A percentile compares a stretch with the other conserved stretches of the same genome.
Evolutionary conservation across 2,888 invertebrate species (phyloP).

Genomic region (Pachliopta kotzebuea): DNA sequence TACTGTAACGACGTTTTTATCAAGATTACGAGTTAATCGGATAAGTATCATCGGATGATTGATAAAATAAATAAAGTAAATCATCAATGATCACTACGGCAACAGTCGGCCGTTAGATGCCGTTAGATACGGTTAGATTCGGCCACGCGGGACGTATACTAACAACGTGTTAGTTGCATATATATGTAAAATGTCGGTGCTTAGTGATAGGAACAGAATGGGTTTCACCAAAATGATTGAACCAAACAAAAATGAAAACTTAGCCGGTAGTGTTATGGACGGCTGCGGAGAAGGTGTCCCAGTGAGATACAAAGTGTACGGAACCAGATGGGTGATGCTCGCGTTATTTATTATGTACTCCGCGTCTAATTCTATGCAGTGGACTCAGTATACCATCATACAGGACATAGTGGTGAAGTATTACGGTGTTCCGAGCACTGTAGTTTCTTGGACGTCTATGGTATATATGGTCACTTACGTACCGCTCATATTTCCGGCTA

Average conservation of each 20-base stretch:
- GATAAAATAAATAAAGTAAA: constrained; percentile 6
- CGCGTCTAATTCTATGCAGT: constrained; percentile 95
- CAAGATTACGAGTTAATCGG: constrained; percentile 8
- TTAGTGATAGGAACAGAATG: not conserved
- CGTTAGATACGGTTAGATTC: not conserved
- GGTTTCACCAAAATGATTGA: constrained; percentile 29
- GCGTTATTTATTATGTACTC: constrained; percentile 92
- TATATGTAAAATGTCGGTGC: constrained; percentile 1
- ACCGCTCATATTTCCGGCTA: constrained; percentile 98
- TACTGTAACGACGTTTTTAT: constrained; percentile 12
- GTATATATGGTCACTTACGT: constrained; percentile 98
- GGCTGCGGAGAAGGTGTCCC: constrained; percentile 23
- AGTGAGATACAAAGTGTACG: constrained; percentile 80
- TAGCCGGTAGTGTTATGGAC: constrained; percentile 55
- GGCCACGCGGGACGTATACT: not conserved
- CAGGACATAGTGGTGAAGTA: constrained; percentile 88
- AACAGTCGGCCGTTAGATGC: not conserved
- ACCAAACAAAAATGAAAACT: constrained; percentile 18
- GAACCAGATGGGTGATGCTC: constrained; percentile 89
- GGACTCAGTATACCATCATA: constrained; percentile 97
- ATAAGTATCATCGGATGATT: constrained; percentile 49
- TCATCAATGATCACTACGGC: constrained; percentile 6
- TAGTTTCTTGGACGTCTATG: constrained; percentile 98
- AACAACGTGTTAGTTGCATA: too few species aligned
- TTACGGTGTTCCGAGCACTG: constrained; percentile 84